A percentile compares a stretch with the other conserved stretches of the same genome.
These are phyloP conservation scores for Atherinomorus stipes DNA, from an alignment of 2,113 vertebrate genomes.

Conservation along the genomic window DNA sequence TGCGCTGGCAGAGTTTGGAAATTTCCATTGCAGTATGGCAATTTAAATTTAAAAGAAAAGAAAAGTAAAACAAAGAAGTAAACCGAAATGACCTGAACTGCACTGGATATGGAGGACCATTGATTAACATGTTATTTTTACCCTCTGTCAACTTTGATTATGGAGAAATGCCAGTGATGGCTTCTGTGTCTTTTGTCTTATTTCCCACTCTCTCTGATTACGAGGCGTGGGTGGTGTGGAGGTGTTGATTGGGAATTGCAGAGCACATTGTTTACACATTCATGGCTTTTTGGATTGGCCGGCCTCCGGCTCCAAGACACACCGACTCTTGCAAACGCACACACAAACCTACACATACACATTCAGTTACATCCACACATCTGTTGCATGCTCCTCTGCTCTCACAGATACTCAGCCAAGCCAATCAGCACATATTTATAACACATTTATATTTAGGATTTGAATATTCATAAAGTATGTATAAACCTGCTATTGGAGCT, in stretches of 20 bases:
- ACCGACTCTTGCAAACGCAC: conserved; percentile 19
- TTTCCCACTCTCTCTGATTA: conserved; percentile 64
- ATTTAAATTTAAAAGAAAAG: conserved; percentile 25
- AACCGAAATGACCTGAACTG: conserved; percentile 58
- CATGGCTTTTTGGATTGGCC: conserved; percentile 73
- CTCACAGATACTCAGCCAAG: conserved; percentile 33
- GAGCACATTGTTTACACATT: conserved; percentile 77
- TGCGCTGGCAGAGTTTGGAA: conserved; percentile 20
- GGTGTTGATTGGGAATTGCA: conserved; percentile 82
- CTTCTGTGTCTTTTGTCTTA: conserved; percentile 46
- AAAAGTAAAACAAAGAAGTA: conserved; percentile 19
- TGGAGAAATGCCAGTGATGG: conserved; percentile 61
- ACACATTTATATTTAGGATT: conserved; percentile 35
- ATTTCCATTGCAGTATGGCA: neutral
- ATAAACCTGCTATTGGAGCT: conserved; percentile 30
- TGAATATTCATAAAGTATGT: conserved; percentile 39
- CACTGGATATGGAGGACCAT: conserved; percentile 54
- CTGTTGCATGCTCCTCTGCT: conserved; percentile 9
- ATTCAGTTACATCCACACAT: neutral
- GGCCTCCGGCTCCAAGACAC: conserved; percentile 54
- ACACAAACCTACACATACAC: neutral
- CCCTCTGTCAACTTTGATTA: conserved; percentile 76
- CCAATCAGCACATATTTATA: conserved; percentile 58
- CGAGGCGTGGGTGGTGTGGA: conserved; percentile 65
- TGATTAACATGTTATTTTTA: conserved; percentile 75